Conservation (phyloP, 1,140 invertebrate genomes). For the Cydia splendana region DNA sequence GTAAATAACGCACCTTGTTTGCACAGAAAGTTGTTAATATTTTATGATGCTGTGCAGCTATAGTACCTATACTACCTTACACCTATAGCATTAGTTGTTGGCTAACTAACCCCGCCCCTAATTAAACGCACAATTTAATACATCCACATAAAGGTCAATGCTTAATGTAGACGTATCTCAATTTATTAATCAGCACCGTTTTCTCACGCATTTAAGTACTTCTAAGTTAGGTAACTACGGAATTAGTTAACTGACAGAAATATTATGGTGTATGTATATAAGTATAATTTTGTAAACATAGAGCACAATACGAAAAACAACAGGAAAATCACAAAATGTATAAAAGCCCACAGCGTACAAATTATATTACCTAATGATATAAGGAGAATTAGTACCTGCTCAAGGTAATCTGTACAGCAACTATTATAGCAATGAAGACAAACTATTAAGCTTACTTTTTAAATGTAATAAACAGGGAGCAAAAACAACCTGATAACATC, state of each 20-base stretch:
- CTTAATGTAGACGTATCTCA: neutral
- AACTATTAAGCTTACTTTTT: constrained; percentile 8
- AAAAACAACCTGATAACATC: constrained; percentile 28
- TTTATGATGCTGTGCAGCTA: neutral
- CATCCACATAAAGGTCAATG: neutral
- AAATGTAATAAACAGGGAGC: neutral
- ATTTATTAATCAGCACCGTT: neutral
- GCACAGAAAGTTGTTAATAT: neutral
- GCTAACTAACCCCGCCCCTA: neutral
- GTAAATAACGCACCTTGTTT: neutral
- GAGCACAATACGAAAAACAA: no score
- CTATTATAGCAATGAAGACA: neutral
- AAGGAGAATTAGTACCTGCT: no score
- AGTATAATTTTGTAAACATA: neutral
- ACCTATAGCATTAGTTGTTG: neutral
- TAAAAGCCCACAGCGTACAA: no score
- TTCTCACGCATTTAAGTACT: neutral
- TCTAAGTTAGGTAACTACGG: neutral
- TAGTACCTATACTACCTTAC: no score
- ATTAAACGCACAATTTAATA: neutral
- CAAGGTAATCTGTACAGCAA: no score
- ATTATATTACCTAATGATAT: no score
- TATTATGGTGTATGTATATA: neutral
- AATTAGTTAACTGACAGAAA: neutral
- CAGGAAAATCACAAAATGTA: no score